These are phyloP conservation scores for Blera fallax DNA, from an alignment of 2,888 invertebrate genomes.

Conservation along the genomic window DNA sequence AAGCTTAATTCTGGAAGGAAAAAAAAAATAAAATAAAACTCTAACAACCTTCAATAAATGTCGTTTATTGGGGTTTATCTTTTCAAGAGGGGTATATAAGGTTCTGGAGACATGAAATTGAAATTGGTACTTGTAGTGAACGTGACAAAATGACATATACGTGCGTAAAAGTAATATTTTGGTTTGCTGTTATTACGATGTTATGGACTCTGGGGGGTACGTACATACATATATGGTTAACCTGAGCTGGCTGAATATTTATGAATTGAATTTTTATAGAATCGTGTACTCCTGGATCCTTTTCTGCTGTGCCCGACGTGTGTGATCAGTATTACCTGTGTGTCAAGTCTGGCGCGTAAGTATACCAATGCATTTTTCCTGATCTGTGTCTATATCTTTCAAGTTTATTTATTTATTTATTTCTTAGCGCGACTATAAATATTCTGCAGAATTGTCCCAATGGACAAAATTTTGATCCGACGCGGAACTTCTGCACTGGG, in stretches of 20 bases:
- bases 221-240: neutral
- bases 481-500: neutral
- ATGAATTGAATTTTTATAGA: neutral
- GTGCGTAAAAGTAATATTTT: neutral
- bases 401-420: neutral
- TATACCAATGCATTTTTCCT: neutral
- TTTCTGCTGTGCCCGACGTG: neutral
- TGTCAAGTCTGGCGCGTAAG: conserved; percentile 21
- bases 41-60: neutral
- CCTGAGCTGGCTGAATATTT: too few relatives aligned
- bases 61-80: neutral
- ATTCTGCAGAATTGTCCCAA: neutral
- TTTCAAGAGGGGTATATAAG: conserved; percentile 7
- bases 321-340: conserved; percentile 23
- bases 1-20: neutral
- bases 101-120: neutral
- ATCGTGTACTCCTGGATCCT: neutral
- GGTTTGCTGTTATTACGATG: neutral
- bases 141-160: neutral
- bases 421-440: neutral
- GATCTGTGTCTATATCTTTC: neutral
- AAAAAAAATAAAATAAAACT: too few relatives aligned
- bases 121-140: neutral
- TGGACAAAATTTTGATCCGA: conserved; percentile 4
- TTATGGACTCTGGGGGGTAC: conserved; percentile 10